Evolutionary conservation across 1,140 invertebrate genomes (phyloP).

Genomic region (Meloidogyne exigua): DNA sequence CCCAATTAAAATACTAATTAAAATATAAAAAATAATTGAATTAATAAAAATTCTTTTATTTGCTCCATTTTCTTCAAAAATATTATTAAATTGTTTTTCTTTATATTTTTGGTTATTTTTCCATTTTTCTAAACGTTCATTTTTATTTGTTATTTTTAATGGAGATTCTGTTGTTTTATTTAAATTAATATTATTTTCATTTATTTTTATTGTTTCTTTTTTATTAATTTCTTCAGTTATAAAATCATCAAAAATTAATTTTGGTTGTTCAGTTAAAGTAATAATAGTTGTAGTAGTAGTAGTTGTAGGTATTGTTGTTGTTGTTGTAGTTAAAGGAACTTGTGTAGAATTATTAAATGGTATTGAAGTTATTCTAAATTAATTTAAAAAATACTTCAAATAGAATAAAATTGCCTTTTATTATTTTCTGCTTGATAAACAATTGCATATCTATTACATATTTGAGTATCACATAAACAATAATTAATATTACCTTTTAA

Average conservation of each 20-base stretch:
- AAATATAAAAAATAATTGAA: not conserved
- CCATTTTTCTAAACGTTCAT: slow-evolving; percentile 23
- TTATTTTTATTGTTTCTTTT: not conserved
- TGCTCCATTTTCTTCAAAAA: not conserved
- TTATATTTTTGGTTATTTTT: slow-evolving; percentile 8
- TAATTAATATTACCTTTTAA: slow-evolving; percentile 33
- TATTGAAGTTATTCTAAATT: not conserved
- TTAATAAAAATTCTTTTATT: not conserved
- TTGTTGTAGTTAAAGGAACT: not conserved
- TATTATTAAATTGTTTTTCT: not conserved
- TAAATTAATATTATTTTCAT: not conserved
- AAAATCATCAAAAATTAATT: not conserved
- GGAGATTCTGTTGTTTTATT: slow-evolving; percentile 8
- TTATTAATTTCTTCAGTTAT: not conserved
- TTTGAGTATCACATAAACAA: slow-evolving; percentile 33
- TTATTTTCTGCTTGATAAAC: slow-evolving; percentile 30
- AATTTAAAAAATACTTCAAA: too few relatives aligned
- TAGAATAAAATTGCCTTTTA: too few relatives aligned
- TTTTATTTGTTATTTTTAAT: not conserved
- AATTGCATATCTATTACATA: slow-evolving; percentile 37
- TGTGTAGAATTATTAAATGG: not conserved
- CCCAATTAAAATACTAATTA: not conserved
- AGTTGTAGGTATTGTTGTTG: not conserved
- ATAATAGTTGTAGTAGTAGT: not conserved
- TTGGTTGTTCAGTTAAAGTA: not conserved